Evolutionary conservation across 2,888 invertebrate species (phyloP), one percentile per base, ranked within the genome.

Genomic region (Apoda limacodes): DNA sequence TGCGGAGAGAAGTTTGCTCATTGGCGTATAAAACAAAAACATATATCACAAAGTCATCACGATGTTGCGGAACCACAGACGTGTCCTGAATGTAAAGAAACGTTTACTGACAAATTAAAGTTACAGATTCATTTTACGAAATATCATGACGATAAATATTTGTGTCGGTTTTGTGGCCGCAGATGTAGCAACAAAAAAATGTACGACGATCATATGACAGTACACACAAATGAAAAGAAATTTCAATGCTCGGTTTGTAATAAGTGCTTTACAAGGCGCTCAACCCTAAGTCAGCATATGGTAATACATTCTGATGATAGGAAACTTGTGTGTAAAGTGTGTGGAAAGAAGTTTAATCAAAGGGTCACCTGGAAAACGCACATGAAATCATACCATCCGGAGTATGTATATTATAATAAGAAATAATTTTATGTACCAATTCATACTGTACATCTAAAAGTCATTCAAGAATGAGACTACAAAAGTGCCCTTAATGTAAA

Each of bases 311-410:
- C 45, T 10, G 48, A 56, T 19, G 54, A 53, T 28, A 55, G 68
- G 20, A 38, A 72, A 22, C 72, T 75, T 20, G 52, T 63, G 0
- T 76, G 76, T 20, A 50, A 55, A 0, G 52, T 68, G 0, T 76
- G 75, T n/a, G 70, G 66, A 0, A 69, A 71, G 35, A 57, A 67
- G 1, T 80, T 75, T 9, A 65, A 74, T 0, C 71, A 76, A 39
- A 74, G 74, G 34, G 74, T 71, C 25, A 72, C 72, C 37, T 34
- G 76, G 9, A 75, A 75, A 31, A 63, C 67, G 2, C 75, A 75
- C 42, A 50, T 71, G 26, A 76, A 74, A 28, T 66, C 70, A 0
- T 64, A 65, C 22, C 66, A 72, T 44, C 42, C 59, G 3, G 61
- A 68, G 20, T 60, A 51, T n/a, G n/a, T n/a, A n/a, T n/a, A n/a